Evolutionary conservation across 2,113 vertebrate species (phyloP).

Genomic region (Menidia beryllina): DNA sequence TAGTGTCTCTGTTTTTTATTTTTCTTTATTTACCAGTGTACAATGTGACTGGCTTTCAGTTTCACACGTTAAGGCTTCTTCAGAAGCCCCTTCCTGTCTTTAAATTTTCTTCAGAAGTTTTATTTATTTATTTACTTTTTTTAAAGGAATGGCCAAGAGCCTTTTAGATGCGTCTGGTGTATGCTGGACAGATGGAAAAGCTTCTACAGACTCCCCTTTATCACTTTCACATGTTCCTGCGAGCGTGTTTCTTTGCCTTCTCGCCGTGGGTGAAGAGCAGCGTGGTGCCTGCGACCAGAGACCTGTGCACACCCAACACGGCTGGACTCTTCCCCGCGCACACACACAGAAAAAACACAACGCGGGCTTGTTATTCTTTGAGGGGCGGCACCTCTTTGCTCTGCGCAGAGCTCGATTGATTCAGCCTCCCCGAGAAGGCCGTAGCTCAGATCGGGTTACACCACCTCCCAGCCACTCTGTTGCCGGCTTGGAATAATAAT

Average conservation of each 20-base stretch:
- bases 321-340: conserved; percentile 44
- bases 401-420: conserved; percentile 35
- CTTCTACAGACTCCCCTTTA: conserved; percentile 41
- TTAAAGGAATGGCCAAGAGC: too few species aligned
- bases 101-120: too few species aligned
- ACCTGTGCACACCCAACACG: conserved; percentile 39
- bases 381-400: conserved; percentile 31
- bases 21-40: conserved; percentile 27
- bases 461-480: conserved; percentile 2
- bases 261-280: conserved; percentile 58
- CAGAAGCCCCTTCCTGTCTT: background rate
- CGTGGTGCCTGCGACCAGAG: conserved; percentile 42
- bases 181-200: conserved; percentile 16
- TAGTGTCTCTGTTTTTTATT: conserved; percentile 15
- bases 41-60: too few species aligned
- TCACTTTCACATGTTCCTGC: conserved; percentile 58
- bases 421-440: conserved; percentile 31
- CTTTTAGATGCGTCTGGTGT: background rate
- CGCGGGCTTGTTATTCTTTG: conserved; percentile 45
- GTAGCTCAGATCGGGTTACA: conserved; percentile 40
- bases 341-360: conserved; percentile 51
- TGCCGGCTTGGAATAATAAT: conserved; percentile 39
- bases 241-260: conserved; percentile 39
- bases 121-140: too few species aligned
- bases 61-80: too few species aligned